Evolutionary conservation across 2,113 vertebrate genomes (phyloP), one percentile per base, ranked within the genome.

Genomic region (Bungarus multicinctus): DNA sequence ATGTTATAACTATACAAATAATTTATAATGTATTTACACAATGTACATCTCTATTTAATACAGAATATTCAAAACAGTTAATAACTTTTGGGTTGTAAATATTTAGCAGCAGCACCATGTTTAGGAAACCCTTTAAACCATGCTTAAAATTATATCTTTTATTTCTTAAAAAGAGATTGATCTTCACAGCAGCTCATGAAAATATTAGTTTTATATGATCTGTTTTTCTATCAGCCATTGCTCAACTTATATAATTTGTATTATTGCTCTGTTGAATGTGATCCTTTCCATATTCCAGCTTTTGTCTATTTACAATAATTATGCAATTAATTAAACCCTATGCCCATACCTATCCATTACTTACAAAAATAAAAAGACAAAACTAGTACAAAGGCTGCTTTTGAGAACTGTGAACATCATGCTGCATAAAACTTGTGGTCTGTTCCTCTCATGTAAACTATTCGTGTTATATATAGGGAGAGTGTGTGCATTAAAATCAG

Each of bases 21-120:
- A 97, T 53, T 97, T 96, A 97, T 55, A 81, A 14, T 69, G 90
- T 89, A 95, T 95, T 95, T 93, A 95, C 92, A 96, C 5, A 0
- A 95, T 95, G 91, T 96, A 96, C 95, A 97, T 64, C 16, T 60
- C 54, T 92, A 93, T 93, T 95, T 55, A 93, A 93, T 58, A 45
- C 69, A 90, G 90, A 12, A 0, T 89, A 0, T 6, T 64, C 55
- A 50, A 54, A 45, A 27, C 30, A 58, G 50, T 22, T 34, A 11
- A 0, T 1, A 7, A 1, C 52, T 87, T 39, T 3, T 25, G 60
- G n/a, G 94, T 54, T 91, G 43, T 64, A 74, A 93, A 92, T 22
- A 20, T 87, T 85, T 88, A 86, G 2, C 47, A 74, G 3, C 45
- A 0, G 1, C 45, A 86, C 57, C 50, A n/a, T 45, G 25, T 43